A percentile compares a stretch with the other conserved stretches of the same genome.
Evolutionary conservation across 2,888 invertebrate genomes (phyloP).

Genomic region (Philaethria dido): DNA sequence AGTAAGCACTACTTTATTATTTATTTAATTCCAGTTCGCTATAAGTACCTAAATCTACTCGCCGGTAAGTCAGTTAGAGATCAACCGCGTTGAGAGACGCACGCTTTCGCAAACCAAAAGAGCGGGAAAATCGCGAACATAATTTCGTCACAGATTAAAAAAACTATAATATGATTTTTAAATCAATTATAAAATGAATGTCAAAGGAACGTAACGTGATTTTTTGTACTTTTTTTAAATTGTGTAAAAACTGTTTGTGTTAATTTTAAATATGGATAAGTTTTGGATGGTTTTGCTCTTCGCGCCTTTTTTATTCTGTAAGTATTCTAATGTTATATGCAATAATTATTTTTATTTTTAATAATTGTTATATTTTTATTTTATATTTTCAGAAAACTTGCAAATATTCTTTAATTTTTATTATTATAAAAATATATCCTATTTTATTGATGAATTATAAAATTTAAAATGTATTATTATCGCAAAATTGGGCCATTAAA

Average conservation of each 20-base stretch:
- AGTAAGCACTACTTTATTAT: background rate
- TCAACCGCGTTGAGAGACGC: constrained; percentile 42
- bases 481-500: too few relatives aligned
- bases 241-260: constrained; percentile 34
- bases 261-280: constrained; percentile 40
- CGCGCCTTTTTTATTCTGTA: constrained; percentile 39
- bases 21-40: constrained; percentile 11
- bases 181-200: constrained; percentile 31
- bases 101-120: constrained; percentile 48
- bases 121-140: constrained; percentile 52
- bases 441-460: too few relatives aligned
- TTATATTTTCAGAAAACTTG: background rate
- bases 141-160: constrained; percentile 43
- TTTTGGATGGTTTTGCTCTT: constrained; percentile 43
- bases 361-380: background rate
- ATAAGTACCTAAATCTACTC: constrained; percentile 27
- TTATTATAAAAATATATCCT: too few relatives aligned
- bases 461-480: too few relatives aligned
- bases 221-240: constrained; percentile 2
- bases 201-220: constrained; percentile 32
- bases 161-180: constrained; percentile 7
- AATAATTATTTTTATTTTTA: too few relatives aligned
- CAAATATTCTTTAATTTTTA: too few relatives aligned
- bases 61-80: constrained; percentile 48
- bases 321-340: constrained; percentile 17